These are phyloP conservation scores for Bergia sp. DNA, from an alignment of 92 coral and sea anemone species.

Conservation along the genomic window DNA sequence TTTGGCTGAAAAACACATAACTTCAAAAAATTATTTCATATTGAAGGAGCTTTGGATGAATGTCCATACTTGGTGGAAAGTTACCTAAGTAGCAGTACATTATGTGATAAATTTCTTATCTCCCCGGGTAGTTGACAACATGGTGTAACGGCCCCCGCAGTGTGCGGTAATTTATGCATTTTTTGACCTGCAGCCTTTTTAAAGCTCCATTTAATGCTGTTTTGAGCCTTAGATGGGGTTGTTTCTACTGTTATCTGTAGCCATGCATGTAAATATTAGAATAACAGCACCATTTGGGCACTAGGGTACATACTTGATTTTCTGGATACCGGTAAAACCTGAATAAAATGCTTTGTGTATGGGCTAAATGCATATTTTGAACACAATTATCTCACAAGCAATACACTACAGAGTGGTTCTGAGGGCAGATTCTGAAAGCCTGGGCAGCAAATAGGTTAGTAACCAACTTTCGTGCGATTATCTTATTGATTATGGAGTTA, in stretches of 20 bases:
- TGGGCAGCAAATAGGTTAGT: background rate
- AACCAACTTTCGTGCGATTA: background rate
- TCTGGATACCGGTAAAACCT: constrained; percentile 2
- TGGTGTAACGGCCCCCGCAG: constrained; percentile 33
- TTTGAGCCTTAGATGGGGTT: constrained; percentile 11
- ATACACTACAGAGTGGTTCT: background rate
- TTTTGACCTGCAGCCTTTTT: constrained; percentile 20
- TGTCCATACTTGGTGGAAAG: constrained; percentile 35
- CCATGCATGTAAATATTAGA: constrained; percentile 20
- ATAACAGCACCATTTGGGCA: constrained; percentile 11
- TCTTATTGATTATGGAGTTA: constrained; percentile 17
- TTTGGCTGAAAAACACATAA: background rate
- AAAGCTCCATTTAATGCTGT: constrained; percentile 12
- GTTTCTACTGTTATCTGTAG: background rate
- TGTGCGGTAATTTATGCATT: constrained; percentile 11
- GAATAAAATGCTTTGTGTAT: background rate
- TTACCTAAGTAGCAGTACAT: constrained; percentile 23
- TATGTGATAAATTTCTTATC: constrained; percentile 5
- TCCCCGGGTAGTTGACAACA: constrained; percentile 30
- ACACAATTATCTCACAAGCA: constrained; percentile 12
- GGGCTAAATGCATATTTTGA: constrained; percentile 13
- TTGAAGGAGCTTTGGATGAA: constrained; percentile 30
- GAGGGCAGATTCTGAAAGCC: constrained; percentile 31
- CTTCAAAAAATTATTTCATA: constrained; percentile 20
- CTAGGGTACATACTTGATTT: constrained; percentile 23